Conservation (phyloP, 2,888 invertebrate genomes). For the Corbicula japonica region DNA sequence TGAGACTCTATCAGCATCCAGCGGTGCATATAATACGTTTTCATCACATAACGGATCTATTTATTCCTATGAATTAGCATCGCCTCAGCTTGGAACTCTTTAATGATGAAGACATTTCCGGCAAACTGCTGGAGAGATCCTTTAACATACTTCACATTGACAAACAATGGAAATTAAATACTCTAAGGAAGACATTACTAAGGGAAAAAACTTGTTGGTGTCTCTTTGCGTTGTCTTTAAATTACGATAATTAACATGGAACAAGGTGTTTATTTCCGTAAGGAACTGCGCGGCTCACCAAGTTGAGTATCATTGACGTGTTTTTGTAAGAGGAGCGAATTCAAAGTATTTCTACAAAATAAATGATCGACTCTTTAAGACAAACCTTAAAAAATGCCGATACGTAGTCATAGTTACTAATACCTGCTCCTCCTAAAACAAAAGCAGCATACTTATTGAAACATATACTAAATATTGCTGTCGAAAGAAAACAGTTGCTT, state of each 20-base stretch:
- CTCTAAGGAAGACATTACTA: too few species aligned
- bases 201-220: neutral
- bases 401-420: too few species aligned
- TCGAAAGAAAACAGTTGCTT: too few species aligned
- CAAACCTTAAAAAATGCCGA: too few species aligned
- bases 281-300: neutral
- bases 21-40: slow-evolving; percentile 14
- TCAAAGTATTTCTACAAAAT: neutral
- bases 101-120: slow-evolving; percentile 9
- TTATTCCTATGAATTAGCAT: neutral
- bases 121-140: neutral
- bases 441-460: too few species aligned
- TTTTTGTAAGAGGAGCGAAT: neutral
- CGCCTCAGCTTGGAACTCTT: neutral
- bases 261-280: neutral
- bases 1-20: slow-evolving; percentile 16
- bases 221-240: neutral
- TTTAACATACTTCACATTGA: neutral
- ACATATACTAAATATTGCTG: too few species aligned
- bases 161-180: slow-evolving; percentile 13
- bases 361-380: too few species aligned
- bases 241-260: neutral
- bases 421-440: too few species aligned
- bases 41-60: slow-evolving; percentile 2
- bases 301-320: neutral